A percentile compares a stretch with the other conserved stretches of the same genome.
These are phyloP conservation scores for Electrophaes corylata DNA, from an alignment of 2,888 invertebrate species.

Conservation along the genomic window DNA sequence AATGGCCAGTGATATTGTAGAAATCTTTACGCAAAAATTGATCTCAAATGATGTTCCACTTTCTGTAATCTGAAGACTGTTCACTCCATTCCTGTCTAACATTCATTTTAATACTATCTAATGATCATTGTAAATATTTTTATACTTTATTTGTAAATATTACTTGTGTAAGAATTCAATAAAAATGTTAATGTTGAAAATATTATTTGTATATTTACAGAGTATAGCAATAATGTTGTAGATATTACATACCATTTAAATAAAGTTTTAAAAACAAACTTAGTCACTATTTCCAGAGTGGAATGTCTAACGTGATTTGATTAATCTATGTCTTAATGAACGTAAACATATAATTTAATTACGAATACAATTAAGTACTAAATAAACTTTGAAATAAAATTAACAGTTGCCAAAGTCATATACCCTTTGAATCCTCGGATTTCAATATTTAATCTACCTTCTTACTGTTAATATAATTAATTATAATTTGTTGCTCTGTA, in stretches of 20 bases:
- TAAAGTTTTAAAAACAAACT: constrained; percentile 21
- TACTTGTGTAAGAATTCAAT: constrained; percentile 13
- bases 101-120: background rate
- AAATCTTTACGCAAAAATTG: background rate
- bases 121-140: background rate
- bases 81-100: constrained; percentile 16
- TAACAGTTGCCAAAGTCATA: constrained; percentile 11
- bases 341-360: background rate
- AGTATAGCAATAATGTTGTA: constrained; percentile 12
- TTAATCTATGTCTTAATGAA: background rate
- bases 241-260: constrained; percentile 16
- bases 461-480: background rate
- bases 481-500: background rate
- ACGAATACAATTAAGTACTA: constrained; percentile 1
- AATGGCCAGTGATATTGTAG: constrained; percentile 3
- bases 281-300: constrained; percentile 18
- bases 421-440: background rate
- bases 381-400: background rate
- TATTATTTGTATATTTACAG: constrained; percentile 25
- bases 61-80: constrained; percentile 26
- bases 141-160: background rate
- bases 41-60: constrained; percentile 28
- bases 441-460: background rate
- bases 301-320: constrained; percentile 16
- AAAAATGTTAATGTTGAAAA: constrained; percentile 23